Base-by-base conservation (phyloP, 2,888 invertebrate species). In the Geophilus truncorum region DNA sequence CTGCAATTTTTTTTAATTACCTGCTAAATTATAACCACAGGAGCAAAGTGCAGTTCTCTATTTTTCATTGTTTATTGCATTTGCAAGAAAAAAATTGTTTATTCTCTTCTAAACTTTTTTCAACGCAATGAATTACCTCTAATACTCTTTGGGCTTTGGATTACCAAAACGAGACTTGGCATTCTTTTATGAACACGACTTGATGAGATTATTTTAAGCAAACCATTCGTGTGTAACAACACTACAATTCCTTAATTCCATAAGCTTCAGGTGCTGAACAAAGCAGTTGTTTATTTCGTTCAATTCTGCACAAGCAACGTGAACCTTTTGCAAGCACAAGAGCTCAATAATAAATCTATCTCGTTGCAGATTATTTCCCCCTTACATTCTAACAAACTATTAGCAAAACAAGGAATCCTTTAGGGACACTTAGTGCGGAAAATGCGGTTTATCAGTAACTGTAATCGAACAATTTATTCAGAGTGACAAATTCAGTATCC, bases 391-490 rank as follows among this genome's bases (percentile, higher is more conserved):
- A 0, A 25, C 23, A 70, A 70, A 70, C 15, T 70, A 70, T 70
- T 70, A 70, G 12, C 70, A 10, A 70, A 28, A 25, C 3, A 70
- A 28, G 4, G 21, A 70, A 25, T 28, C 70, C 70, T 70, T 57
- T 23, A 28, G 28, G 70, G 70, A 70, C 70, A 25, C 12, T 70
- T 28, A 28, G 23, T 6, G 25, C 0, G n/a, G 62, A 23, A 70
- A 70, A 1, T 70, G 70, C n/a, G n/a, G 5, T 23, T 51, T 70
- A 70, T 70, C 70, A 25, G 3, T 28, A 25, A 7, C 70, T 28
- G 23, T 70, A 70, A 70, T 70, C 70, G 70, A 28, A 70, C 25
- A n/a, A 70, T 70, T 70, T 70, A 70, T 70, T 28, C 28, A 70
- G 45, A 45, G 70, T 28, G 70, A 70, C 70, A 70, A 70, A 70